Evolutionary conservation across 2,888 invertebrate species (phyloP), one percentile per base, ranked within the genome.

Genomic region (Agrotis segetum): DNA sequence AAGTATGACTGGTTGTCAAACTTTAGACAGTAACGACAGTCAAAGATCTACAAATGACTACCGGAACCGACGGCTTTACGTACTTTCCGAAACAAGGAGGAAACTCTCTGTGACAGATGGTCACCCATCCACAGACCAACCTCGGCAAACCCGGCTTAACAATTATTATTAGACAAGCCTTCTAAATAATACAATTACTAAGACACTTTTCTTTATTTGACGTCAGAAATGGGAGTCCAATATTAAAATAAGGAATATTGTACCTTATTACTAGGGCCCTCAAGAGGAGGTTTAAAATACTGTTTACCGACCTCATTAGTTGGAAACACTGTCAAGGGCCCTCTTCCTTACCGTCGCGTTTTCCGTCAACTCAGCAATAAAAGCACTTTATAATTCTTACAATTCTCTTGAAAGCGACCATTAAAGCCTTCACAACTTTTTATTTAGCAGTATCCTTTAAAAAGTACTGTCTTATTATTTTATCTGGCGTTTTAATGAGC

Each of bases 281-380:
- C 6, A 6, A 21, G 21, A 19, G 21, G 68, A 56, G 44, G 40
- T 61, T 73, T 69, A 65, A 74, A 76, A 74, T 74, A 72, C 62
- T 87, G 81, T 83, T 87, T 81, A 74, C 75, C 71, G 67, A 74
- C 80, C 84, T 88, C 87, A 87, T 88, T 87, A 88, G 70, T 79
- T 71, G 60, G 65, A 69, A 70, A 82, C 65, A 71, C 52, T 67
- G 55, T 53, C 67, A 50, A 85, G 79, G 69, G 74, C 68, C 72
- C 67, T 77, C 66, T 73, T 55, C 58, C 59, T 77, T 75, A 68
- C 68, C 70, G 62, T 77, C 74, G 58, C 71, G 21, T 74, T 74
- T 74, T 67, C 62, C 69, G 61, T 74, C 75, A 80, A 68, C 69
- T 70, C 67, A 70, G 77, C 58, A 71, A 78, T 72, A 84, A 81